A percentile compares a stretch with the other conserved stretches of the same genome.
Conservation (phyloP, 2,113 vertebrate species). For the Catagonus wagneri region DNA sequence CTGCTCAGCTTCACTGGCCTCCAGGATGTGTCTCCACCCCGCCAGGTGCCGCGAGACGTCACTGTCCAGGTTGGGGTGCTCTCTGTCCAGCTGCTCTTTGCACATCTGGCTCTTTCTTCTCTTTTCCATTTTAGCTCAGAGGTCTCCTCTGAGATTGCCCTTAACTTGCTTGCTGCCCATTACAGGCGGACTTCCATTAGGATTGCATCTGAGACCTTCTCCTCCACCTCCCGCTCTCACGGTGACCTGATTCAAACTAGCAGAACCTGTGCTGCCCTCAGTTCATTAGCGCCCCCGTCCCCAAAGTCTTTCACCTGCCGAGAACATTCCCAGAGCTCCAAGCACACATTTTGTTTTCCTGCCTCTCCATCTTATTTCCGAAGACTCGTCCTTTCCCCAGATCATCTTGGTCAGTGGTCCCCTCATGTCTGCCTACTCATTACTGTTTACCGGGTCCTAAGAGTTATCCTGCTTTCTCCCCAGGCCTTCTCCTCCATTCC, state of each 20-base stretch:
- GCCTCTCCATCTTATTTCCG: not conserved
- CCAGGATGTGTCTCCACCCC: not conserved
- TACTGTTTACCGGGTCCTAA: not conserved
- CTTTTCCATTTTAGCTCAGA: not conserved
- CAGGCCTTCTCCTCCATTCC: fast-evolving
- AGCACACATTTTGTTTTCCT: not conserved
- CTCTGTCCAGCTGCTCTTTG: not conserved
- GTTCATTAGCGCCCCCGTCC: not conserved
- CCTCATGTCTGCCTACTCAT: fast-evolving
- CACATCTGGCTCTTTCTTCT: too few relatives aligned
- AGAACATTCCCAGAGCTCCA: not conserved
- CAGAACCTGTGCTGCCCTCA: too few relatives aligned
- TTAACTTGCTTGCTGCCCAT: not conserved
- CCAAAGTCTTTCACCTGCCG: not conserved
- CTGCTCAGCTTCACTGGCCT: not conserved
- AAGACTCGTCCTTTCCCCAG: not conserved
- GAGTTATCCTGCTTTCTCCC: not conserved
- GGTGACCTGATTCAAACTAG: not conserved
- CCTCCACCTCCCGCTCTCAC: not conserved
- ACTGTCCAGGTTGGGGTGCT: not conserved
- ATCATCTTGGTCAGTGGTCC: not conserved
- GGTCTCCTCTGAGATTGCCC: not conserved
- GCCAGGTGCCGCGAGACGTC: not conserved
- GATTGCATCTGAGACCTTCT: not conserved
- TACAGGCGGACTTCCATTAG: fast-evolving